These are phyloP conservation scores for Diceros bicornis DNA, from an alignment of 2,797 vertebrate species.

Conservation along the genomic window DNA sequence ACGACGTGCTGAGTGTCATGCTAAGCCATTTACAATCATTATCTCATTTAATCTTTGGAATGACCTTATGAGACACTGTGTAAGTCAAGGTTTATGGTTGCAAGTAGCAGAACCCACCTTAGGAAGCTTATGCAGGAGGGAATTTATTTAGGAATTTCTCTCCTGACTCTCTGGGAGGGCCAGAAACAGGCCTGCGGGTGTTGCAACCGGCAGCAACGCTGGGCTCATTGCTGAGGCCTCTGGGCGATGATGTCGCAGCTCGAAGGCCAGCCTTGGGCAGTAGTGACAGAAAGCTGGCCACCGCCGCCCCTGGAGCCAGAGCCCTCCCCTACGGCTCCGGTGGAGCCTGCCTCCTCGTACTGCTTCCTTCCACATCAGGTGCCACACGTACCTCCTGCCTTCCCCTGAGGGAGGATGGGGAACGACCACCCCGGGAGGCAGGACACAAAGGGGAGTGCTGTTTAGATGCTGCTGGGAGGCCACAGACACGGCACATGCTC, in stretches of 20 bases:
- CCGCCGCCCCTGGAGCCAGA: not conserved
- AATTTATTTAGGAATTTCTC: not conserved
- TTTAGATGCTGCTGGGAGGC: not conserved
- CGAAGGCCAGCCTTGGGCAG: rapidly evolving
- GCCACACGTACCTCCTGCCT: rapidly evolving
- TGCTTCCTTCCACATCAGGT: not conserved
- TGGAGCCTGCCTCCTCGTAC: rapidly evolving
- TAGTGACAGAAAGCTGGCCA: not conserved
- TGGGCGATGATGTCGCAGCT: rapidly evolving
- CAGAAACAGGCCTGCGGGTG: not conserved
- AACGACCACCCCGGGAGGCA: no score
- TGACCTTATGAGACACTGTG: rapidly evolving
- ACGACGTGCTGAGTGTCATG: not conserved
- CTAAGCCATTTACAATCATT: not conserved
- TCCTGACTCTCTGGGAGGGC: not conserved
- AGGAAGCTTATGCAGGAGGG: not conserved
- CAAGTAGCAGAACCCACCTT: not conserved
- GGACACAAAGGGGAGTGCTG: not conserved
- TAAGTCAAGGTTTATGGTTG: not conserved
- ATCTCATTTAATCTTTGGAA: not conserved
- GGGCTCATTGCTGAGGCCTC: not conserved
- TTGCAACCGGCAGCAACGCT: not conserved
- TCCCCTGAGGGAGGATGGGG: not conserved
- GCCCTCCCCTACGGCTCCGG: rapidly evolving
- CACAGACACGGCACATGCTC: not conserved